Evolutionary conservation across 2,888 invertebrate genomes (phyloP), one percentile per base, ranked within the genome.

Genomic region (Eilema griseolum): DNA sequence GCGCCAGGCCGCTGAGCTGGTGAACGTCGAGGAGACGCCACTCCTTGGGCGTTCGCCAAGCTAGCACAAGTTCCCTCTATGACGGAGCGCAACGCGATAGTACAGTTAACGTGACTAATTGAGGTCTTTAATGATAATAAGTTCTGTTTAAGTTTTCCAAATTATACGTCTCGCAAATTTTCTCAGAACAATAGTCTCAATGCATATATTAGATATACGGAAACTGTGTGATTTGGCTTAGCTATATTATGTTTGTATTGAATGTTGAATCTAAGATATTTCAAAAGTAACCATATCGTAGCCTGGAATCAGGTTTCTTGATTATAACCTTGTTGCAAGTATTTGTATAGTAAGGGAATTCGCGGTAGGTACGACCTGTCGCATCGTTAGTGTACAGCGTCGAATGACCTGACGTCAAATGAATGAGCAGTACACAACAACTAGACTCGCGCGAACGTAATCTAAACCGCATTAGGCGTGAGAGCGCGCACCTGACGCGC

Each of bases 1-100:
- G 11, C 57, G 80, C 80, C 83, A 82, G 72, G 14, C 28, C 4
- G 37, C 11, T 12, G 41, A 41, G 41, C 24, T 31, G 26, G 68
- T 56, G 68, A 28, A 61, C 61, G 61, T 33, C 26, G 46, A 57
- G 57, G 57, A 64, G 52, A 28, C 52, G 16, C 67, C 14, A 10
- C 28, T 16, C n/a, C 41, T 26, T 68, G 68, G 68, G 57, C 37
- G 57, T 5, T n/a, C 57, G 68, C 68, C 68, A 68, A 37, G 24
- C 20, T 33, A 8, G 56, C 24, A 57, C 67, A 60, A 60, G 41
- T 23, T 16, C 23, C 37, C 16, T 60, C 26, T 14, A 28, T 31
- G 52, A 11, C 23, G 33, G 12, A 60, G 26, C 28, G 8, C 24
- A 31, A 33, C 37, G 16, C 46, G 46, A 46, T 5, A 20, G 5